A percentile compares a stretch with the other conserved stretches of the same genome.
phyloP scores from a whole-genome alignment of 2,113 vertebrate species.

The Neotoma lepida region DNA sequence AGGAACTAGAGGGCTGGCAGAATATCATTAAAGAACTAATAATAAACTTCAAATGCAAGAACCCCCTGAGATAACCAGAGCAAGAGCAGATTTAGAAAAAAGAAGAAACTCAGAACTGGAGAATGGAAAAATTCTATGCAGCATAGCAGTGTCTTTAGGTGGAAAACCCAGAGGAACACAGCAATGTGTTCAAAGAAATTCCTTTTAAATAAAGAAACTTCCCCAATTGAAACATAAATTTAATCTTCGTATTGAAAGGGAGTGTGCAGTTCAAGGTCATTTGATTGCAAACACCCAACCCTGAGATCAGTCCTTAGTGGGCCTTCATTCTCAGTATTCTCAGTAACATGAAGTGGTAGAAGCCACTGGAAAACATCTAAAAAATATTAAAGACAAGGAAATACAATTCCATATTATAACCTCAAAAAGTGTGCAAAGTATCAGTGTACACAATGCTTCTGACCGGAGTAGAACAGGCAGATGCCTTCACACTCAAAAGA shows the following conservation, averaged over 20 bases:
- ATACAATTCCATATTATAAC: background rate
- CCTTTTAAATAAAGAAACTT: background rate
- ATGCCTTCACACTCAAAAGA: slow-evolving; percentile 5
- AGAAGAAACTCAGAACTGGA: background rate
- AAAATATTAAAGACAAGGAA: background rate
- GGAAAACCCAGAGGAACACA: slow-evolving; percentile 21
- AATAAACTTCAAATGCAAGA: slow-evolving; percentile 17
- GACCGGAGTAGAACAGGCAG: background rate
- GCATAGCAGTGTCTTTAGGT: background rate
- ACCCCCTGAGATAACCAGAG: background rate
- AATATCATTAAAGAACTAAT: slow-evolving; percentile 13
- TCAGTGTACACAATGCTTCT: background rate
- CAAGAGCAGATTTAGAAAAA: background rate
- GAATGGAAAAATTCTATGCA: background rate
- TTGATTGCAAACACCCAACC: background rate
- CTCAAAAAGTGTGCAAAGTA: background rate
- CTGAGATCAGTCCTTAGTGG: background rate
- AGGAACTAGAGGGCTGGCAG: background rate
- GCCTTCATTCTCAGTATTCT: background rate
- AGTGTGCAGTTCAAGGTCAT: background rate
- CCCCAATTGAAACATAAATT: background rate
- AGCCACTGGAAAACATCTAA: background rate
- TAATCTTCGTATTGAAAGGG: slow-evolving; percentile 13
- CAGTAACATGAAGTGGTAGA: background rate
- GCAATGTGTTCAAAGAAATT: background rate